Evolutionary conservation across 1,140 invertebrate genomes (phyloP).

Genomic region (Adoxophyes honmai): DNA sequence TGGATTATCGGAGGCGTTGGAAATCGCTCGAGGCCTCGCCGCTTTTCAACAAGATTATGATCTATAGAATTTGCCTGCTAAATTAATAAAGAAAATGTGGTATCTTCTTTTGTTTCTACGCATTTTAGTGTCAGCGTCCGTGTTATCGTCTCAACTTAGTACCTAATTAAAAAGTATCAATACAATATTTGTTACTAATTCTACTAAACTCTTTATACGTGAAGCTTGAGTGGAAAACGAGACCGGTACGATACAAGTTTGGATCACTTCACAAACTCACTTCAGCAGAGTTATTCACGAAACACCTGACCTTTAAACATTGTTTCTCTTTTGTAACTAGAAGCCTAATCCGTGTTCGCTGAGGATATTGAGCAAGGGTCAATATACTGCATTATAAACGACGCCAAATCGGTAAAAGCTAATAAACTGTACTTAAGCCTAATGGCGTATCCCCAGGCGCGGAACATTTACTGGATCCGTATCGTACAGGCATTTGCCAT

Average conservation of each 20-base stretch:
- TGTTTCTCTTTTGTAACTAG: neutral
- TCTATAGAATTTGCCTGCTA: constrained; percentile 42
- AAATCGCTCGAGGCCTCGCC: constrained; percentile 35
- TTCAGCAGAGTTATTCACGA: neutral
- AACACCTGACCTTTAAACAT: neutral
- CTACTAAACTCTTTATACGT: too few relatives aligned
- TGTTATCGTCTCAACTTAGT: neutral
- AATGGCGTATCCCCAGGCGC: neutral
- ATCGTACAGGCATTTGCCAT: neutral
- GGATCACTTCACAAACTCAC: too few relatives aligned
- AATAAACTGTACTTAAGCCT: constrained; percentile 15
- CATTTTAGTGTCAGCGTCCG: neutral
- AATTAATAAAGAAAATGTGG: constrained; percentile 42
- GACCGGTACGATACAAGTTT: too few relatives aligned
- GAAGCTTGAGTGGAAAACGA: too few relatives aligned
- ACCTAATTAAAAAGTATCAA: too few relatives aligned
- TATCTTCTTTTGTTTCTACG: constrained; percentile 17
- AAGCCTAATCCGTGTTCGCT: neutral
- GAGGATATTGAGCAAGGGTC: too few relatives aligned
- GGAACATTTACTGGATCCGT: neutral
- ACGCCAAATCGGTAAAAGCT: constrained; percentile 1
- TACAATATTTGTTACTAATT: too few relatives aligned
- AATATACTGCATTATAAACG: neutral
- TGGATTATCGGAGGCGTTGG: constrained; percentile 41
- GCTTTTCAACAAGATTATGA: constrained; percentile 37